These are phyloP conservation scores for Tineola bisselliella DNA, from an alignment of 2,888 invertebrate species.

Conservation along the genomic window DNA sequence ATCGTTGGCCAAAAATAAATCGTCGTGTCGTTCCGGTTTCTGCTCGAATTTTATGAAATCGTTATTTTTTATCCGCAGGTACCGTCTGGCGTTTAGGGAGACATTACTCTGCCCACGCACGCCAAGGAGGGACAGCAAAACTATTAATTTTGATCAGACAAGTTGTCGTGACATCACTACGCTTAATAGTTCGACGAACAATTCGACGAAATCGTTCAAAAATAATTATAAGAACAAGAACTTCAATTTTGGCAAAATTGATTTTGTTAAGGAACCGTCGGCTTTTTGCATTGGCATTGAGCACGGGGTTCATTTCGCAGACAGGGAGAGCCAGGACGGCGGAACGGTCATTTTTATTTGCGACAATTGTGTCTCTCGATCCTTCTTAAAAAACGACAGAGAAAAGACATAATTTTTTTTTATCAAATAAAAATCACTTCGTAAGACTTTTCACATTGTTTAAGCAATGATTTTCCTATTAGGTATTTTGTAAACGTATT, in stretches of 20 bases:
- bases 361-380: conserved; percentile 3
- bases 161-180: conserved; percentile 64
- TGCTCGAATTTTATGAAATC: too few relatives aligned
- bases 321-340: not conserved
- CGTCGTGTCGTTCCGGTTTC: too few relatives aligned
- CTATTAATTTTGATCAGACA: conserved; percentile 61
- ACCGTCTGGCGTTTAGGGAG: conserved; percentile 80
- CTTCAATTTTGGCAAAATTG: conserved; percentile 40
- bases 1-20: too few relatives aligned
- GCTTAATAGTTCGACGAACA: conserved; percentile 28
- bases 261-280: conserved; percentile 39
- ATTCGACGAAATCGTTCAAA: conserved; percentile 21
- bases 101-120: conserved; percentile 71
- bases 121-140: conserved; percentile 48
- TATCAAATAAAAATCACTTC: too few relatives aligned
- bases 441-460: too few relatives aligned
- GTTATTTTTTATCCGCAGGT: conserved; percentile 47
- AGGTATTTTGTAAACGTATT: too few relatives aligned
- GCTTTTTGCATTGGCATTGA: conserved; percentile 30
- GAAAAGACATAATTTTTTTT: not conserved
- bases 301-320: not conserved
- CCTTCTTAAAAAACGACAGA: not conserved
- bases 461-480: too few relatives aligned
- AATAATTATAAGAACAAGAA: not conserved
- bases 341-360: conserved; percentile 8